phyloP scores from a whole-genome alignment of 92 coral and sea anemone species.

The Actinostola sp. region DNA sequence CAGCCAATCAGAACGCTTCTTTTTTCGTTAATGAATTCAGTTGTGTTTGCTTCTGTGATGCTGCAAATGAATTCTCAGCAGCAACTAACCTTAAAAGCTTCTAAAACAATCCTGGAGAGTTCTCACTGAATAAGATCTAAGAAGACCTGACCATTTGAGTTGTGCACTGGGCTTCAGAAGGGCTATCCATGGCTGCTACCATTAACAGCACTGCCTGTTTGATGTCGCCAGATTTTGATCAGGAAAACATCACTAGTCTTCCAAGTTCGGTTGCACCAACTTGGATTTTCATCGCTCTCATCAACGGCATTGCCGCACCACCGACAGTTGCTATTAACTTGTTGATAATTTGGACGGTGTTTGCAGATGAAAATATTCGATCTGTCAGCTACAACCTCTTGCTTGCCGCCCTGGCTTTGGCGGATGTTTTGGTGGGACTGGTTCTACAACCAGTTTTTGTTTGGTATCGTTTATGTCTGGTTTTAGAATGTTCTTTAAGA shows the following conservation, averaged over 20 bases:
- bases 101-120: no score
- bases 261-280: background rate
- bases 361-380: background rate
- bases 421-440: slow-evolving; percentile 8
- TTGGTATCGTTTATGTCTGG: background rate
- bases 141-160: no score
- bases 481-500: background rate
- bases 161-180: no score
- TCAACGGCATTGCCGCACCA: background rate
- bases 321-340: slow-evolving; percentile 4
- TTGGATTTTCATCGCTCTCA: background rate
- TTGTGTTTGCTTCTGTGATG: background rate
- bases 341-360: slow-evolving; percentile 3
- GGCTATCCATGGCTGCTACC: background rate
- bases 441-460: background rate
- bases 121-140: no score
- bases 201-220: background rate
- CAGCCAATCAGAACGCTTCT: background rate
- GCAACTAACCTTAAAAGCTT: no score
- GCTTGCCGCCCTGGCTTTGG: slow-evolving; percentile 14
- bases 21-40: background rate
- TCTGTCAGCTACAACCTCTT: slow-evolving; percentile 13
- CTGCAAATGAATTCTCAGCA: no score
- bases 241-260: background rate
- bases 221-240: background rate